phyloP scores from a whole-genome alignment of 53 echinoderm and acorn worm species.

The Temnopleurus reevesii region DNA sequence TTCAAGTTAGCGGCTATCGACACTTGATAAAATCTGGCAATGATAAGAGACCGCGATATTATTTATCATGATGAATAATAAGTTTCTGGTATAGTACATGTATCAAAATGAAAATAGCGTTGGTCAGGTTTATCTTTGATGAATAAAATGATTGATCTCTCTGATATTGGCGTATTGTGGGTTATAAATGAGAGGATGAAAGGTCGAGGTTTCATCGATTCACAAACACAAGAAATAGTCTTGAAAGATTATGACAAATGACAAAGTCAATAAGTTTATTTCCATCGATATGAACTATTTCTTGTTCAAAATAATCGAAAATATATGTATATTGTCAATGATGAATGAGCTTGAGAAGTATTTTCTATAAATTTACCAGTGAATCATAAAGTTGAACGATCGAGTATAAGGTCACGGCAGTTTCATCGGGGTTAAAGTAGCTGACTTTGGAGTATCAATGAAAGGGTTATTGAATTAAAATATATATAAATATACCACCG shows the following conservation, averaged over 20 bases:
- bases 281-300: neutral
- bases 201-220: neutral
- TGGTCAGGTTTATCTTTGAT: too few species aligned
- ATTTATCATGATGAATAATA: too few species aligned
- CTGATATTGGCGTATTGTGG: too few species aligned
- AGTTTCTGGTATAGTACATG: too few species aligned
- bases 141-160: too few species aligned
- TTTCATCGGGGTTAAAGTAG: slow-evolving; percentile 13
- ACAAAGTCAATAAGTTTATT: neutral
- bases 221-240: neutral
- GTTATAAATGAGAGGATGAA: neutral
- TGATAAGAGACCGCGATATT: too few species aligned
- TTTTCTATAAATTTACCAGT: neutral
- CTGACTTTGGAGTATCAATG: slow-evolving; percentile 30
- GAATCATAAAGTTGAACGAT: slow-evolving; percentile 12
- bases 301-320: neutral
- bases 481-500: neutral
- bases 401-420: neutral
- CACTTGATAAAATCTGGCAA: too few species aligned
- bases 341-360: neutral
- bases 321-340: neutral
- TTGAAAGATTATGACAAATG: neutral
- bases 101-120: too few species aligned
- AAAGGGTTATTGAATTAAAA: neutral
- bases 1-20: too few species aligned